phyloP scores from a whole-genome alignment of 2,888 invertebrate genomes.

The Xylophagus ater region DNA sequence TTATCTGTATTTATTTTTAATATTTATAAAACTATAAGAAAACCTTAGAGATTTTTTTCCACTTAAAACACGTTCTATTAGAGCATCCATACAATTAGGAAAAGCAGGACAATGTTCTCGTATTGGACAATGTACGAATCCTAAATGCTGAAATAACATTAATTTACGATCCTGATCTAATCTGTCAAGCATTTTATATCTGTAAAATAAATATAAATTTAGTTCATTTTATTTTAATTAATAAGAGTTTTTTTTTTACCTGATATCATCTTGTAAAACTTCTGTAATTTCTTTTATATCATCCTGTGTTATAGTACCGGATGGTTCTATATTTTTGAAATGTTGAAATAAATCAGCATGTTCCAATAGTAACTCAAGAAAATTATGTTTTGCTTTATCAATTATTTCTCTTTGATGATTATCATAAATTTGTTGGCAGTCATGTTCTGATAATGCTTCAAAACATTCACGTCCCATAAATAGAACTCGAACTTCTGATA shows the following conservation, averaged over 20 bases:
- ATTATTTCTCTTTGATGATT: conserved; percentile 85
- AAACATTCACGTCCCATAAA: conserved; percentile 93
- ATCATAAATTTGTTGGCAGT: conserved; percentile 87
- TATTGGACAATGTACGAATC: conserved; percentile 91
- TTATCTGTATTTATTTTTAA: conserved; percentile 5
- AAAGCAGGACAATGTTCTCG: conserved; percentile 88
- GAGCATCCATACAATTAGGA: conserved; percentile 67
- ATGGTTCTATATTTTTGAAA: conserved; percentile 79
- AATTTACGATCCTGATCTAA: conserved; percentile 90
- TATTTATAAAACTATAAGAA: not conserved
- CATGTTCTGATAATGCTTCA: conserved; percentile 79
- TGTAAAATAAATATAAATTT: conserved; percentile 29
- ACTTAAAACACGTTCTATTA: conserved; percentile 59
- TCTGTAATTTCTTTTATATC: conserved; percentile 90
- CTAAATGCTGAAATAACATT: conserved; percentile 88
- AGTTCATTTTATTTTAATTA: not conserved
- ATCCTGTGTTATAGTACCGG: conserved; percentile 84
- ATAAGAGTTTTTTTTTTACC: conserved; percentile 41
- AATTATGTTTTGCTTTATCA: conserved; percentile 79
- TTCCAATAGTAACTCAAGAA: conserved; percentile 84
- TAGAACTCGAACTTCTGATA: conserved; percentile 79
- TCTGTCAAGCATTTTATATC: conserved; percentile 87
- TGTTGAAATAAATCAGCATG: conserved; percentile 89
- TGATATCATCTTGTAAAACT: conserved; percentile 81
- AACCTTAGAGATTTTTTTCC: conserved; percentile 43